Evolutionary conservation across 2,888 invertebrate species (phyloP).

Genomic region (Stratiomys singularior): DNA sequence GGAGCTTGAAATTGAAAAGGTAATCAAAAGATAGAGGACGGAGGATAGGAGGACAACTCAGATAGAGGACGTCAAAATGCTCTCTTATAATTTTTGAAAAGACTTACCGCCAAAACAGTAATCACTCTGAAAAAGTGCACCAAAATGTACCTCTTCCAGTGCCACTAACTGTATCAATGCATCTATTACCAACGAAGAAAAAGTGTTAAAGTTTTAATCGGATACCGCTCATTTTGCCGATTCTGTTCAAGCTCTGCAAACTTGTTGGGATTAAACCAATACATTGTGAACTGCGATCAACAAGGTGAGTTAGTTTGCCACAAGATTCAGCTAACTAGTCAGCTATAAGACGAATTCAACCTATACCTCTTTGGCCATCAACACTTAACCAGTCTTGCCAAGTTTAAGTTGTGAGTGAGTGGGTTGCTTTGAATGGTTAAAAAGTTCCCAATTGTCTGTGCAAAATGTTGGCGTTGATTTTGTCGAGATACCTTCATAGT

Average conservation of each 20-base stretch:
- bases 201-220: slow-evolving; percentile 6
- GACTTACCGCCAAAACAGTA: too few relatives aligned
- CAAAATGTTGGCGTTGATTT: slow-evolving; percentile 14
- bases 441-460: slow-evolving; percentile 1
- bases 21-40: too few relatives aligned
- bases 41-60: too few relatives aligned
- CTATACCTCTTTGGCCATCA: neutral
- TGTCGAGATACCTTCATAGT: neutral
- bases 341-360: neutral
- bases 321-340: neutral
- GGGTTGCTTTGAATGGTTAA: neutral
- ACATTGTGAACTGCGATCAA: neutral
- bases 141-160: too few relatives aligned
- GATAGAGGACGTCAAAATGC: too few relatives aligned
- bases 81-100: too few relatives aligned
- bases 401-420: neutral
- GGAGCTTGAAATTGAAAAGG: too few relatives aligned
- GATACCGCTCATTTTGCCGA: neutral
- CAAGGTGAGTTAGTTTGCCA: neutral
- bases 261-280: slow-evolving; percentile 18
- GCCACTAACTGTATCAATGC: neutral
- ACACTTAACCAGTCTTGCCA: slow-evolving; percentile 16
- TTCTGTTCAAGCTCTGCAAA: slow-evolving; percentile 2
- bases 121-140: too few relatives aligned
- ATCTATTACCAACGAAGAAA: neutral